These are phyloP conservation scores for Diorhabda sublineata DNA, from an alignment of 1,140 invertebrate genomes.

Conservation along the genomic window DNA sequence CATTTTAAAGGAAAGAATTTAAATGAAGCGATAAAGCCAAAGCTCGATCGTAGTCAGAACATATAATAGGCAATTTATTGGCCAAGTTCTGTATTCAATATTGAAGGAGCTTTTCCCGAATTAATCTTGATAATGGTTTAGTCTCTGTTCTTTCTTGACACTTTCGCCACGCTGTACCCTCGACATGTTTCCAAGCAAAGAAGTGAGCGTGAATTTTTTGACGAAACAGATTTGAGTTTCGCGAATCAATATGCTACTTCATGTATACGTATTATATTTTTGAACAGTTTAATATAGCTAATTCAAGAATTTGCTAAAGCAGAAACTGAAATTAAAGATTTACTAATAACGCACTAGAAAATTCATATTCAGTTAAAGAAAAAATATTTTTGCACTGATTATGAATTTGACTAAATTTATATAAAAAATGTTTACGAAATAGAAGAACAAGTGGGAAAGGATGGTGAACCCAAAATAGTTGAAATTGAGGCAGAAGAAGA, in stretches of 20 bases:
- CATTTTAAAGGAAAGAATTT: background rate
- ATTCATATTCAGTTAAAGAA: too few relatives aligned
- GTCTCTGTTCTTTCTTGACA: conserved; percentile 2
- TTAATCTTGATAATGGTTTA: conserved; percentile 3
- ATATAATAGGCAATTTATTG: conserved; percentile 3
- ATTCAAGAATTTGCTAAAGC: background rate
- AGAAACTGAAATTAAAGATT: too few relatives aligned
- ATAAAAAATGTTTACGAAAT: too few relatives aligned
- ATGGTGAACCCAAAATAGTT: too few relatives aligned
- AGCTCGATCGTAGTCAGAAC: background rate
- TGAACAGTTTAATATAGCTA: background rate
- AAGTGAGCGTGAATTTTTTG: background rate
- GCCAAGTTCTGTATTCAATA: background rate
- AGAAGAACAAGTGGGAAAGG: too few relatives aligned
- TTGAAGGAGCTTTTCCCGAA: background rate
- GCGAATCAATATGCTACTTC: background rate
- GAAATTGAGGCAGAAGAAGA: too few relatives aligned
- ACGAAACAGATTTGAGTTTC: background rate
- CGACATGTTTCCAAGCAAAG: background rate
- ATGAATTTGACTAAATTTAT: too few relatives aligned
- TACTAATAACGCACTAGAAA: too few relatives aligned
- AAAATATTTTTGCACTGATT: too few relatives aligned
- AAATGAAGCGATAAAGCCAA: background rate
- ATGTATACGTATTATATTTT: background rate
- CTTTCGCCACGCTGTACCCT: background rate